Evolutionary conservation across 2,113 vertebrate species (phyloP).

Genomic region (Lagopus leucura): DNA sequence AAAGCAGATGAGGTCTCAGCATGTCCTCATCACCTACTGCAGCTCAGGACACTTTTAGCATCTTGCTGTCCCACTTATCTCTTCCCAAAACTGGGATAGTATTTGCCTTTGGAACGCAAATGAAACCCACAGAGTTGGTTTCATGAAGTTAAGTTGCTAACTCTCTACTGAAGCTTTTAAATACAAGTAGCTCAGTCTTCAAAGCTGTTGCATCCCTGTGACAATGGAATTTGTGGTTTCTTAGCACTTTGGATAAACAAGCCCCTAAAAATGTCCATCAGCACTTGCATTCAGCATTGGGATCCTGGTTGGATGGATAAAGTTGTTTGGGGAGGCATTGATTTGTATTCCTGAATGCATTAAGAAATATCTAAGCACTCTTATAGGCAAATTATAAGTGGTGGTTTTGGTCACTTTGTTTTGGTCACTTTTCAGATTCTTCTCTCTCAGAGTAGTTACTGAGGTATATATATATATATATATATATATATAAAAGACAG

Average conservation of each 20-base stretch:
- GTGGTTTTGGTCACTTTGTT: background rate
- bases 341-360: background rate
- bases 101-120: background rate
- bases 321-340: background rate
- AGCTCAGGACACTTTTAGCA: background rate
- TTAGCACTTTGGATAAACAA: background rate
- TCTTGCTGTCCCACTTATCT: background rate
- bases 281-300: background rate
- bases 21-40: rapidly evolving
- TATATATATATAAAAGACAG: too few species aligned
- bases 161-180: background rate
- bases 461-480: too few species aligned
- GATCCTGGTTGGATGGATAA: background rate
- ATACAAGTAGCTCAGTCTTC: background rate
- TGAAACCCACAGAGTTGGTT: background rate
- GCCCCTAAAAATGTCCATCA: background rate
- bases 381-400: background rate
- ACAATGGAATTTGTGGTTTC: background rate
- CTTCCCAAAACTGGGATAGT: background rate
- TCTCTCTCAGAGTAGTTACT: background rate
- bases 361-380: background rate
- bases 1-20: background rate
- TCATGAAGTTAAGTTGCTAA: background rate
- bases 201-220: background rate
- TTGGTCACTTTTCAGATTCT: background rate